A percentile compares a stretch with the other conserved stretches of the same genome.
Conservation (phyloP, 2,113 vertebrate species). For the Zingel zingel region DNA sequence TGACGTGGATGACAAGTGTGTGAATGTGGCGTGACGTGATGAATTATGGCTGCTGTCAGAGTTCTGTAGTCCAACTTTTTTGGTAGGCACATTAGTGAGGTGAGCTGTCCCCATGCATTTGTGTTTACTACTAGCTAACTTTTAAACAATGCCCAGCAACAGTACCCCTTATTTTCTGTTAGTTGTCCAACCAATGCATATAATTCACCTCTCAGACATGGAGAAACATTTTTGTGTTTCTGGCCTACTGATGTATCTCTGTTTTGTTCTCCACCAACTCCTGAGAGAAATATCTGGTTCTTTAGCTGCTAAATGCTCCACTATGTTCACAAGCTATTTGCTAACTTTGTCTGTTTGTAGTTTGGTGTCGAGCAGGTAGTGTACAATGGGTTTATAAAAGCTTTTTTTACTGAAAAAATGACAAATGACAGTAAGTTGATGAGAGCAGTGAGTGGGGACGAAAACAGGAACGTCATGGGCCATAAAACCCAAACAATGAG, state of each 20-base stretch:
- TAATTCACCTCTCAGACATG: not conserved
- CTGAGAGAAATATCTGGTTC: not conserved
- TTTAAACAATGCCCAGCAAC: no score
- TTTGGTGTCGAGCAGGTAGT: not conserved
- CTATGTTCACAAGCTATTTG: not conserved
- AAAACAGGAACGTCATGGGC: not conserved
- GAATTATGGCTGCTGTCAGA: no score
- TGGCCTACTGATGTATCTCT: not conserved
- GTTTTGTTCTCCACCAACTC: conserved; percentile 9
- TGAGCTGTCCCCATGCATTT: no score
- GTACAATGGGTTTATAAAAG: not conserved
- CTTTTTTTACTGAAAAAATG: no score
- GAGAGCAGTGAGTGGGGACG: not conserved
- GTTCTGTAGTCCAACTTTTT: no score
- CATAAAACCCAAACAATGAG: not conserved
- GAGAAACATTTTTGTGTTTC: not conserved
- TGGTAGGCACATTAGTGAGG: no score
- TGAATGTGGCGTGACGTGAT: no score
- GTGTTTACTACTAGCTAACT: not conserved
- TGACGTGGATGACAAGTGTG: no score
- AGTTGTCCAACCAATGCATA: no score
- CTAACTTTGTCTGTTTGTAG: not conserved
- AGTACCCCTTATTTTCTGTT: not conserved
- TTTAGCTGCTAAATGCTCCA: not conserved
- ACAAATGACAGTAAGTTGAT: not conserved